Evolutionary conservation across 2,888 invertebrate species (phyloP).

Genomic region (Choristoneura rosaceana): DNA sequence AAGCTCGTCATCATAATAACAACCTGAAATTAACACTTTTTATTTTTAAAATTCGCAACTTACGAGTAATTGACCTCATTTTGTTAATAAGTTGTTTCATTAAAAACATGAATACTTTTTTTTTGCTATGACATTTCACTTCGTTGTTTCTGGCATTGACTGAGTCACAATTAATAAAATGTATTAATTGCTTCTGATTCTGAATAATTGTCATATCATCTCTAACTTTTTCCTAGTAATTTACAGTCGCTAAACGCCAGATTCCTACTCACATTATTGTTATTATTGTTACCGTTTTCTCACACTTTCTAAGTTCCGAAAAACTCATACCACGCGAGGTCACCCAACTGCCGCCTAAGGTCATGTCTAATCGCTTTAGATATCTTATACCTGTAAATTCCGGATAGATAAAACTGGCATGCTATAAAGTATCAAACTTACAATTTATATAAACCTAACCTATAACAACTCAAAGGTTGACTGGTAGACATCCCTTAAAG

Average conservation of each 20-base stretch:
- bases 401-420: background rate
- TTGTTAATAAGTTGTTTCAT: too few species aligned
- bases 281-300: conserved; percentile 38
- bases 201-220: background rate
- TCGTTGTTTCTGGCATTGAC: background rate
- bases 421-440: background rate
- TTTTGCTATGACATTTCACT: background rate
- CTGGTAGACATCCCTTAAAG: too few species aligned
- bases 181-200: background rate
- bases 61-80: background rate
- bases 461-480: too few species aligned
- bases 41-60: background rate
- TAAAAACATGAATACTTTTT: background rate
- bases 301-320: conserved; percentile 42
- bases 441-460: too few species aligned
- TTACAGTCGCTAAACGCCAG: conserved; percentile 14
- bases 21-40: background rate
- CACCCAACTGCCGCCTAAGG: conserved; percentile 22
- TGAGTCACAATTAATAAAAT: background rate
- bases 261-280: conserved; percentile 31
- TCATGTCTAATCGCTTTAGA: conserved; percentile 9
- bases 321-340: conserved; percentile 33
- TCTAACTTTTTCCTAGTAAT: conserved; percentile 24
- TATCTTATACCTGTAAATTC: background rate
- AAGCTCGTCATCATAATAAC: background rate